Base-by-base conservation (phyloP, 2,113 vertebrate genomes). In the Lycaon pictus region DNA sequence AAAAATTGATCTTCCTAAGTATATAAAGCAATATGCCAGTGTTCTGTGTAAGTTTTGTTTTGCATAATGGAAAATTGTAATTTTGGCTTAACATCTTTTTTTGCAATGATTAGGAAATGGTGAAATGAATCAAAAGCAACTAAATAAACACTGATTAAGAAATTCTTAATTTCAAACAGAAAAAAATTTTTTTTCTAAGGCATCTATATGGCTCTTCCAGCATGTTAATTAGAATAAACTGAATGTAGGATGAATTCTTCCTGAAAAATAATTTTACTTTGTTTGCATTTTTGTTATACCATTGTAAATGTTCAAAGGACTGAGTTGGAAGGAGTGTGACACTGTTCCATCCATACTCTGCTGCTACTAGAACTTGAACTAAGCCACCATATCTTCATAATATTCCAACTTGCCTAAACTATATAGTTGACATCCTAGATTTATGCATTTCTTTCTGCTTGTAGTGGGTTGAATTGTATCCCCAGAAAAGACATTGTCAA, bases 101-200 rank as follows among this genome's bases (percentile, higher is more conserved):
- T 93, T 17, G 5, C 29, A 63, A n/a, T 48, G 63, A 91, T 89
- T 93, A 84, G 43, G 51, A 94, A 90, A 80, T 77, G 62, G 25
- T 63, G 20, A 93, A 85, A 82, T 74, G 37, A 80, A 76, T 95
- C 27, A 58, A 83, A 17, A 77, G 8, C 81, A 84, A 60, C 16
- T 80, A 65, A 76, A 43, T 83, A 94, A 91, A 91, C 17, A 90
- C 27, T 55, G 48, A 77, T 88, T 97, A 43, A 92, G 93, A 95
- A 80, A 37, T 37, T 58, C 5, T 63, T 81, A 74, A 29, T 10
- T 82, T 93, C 43, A 80, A 88, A 82, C 15, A 81, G 43, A n/a
- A 94, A 92, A 79, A 74, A 84, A 5, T 3, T 37, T 94, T 81
- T 58, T 22, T 29, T 4, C 32, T 69, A 86, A 77, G 29, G 8